A percentile compares a stretch with the other conserved stretches of the same genome.
phyloP scores from a whole-genome alignment of 2,797 vertebrate genomes.

The Mus minutoides region DNA sequence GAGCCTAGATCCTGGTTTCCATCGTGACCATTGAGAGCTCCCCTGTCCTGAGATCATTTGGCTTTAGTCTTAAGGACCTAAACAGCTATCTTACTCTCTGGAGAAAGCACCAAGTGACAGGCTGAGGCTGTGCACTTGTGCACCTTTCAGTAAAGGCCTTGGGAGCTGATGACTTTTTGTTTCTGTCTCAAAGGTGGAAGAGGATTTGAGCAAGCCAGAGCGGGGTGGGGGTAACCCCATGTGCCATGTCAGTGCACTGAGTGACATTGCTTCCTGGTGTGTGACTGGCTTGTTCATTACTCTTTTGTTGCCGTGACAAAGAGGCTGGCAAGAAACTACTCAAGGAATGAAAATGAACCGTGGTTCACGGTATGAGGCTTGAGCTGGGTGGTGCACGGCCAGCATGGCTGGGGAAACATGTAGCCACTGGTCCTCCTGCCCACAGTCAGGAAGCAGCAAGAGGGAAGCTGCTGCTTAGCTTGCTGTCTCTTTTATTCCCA shows the following conservation, averaged over 20 bases:
- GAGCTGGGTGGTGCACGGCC: neutral
- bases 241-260: neutral
- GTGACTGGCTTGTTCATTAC: neutral
- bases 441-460: neutral
- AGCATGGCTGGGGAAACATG: too few species aligned
- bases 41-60: neutral
- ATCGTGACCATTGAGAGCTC: neutral
- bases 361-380: neutral
- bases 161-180: neutral
- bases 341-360: neutral
- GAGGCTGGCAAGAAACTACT: too few species aligned
- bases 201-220: neutral
- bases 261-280: neutral
- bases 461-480: too few species aligned
- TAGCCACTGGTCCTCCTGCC: neutral
- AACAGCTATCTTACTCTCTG: neutral
- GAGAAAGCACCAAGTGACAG: neutral
- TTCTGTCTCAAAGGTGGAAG: neutral
- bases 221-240: neutral
- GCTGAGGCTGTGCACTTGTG: neutral
- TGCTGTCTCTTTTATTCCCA: neutral
- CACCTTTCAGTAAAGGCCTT: neutral
- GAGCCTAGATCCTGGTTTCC: neutral
- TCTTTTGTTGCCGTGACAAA: neutral
- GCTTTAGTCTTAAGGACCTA: neutral